phyloP scores from a whole-genome alignment of 2,113 vertebrate genomes.

The Oreochromis spilurus region DNA sequence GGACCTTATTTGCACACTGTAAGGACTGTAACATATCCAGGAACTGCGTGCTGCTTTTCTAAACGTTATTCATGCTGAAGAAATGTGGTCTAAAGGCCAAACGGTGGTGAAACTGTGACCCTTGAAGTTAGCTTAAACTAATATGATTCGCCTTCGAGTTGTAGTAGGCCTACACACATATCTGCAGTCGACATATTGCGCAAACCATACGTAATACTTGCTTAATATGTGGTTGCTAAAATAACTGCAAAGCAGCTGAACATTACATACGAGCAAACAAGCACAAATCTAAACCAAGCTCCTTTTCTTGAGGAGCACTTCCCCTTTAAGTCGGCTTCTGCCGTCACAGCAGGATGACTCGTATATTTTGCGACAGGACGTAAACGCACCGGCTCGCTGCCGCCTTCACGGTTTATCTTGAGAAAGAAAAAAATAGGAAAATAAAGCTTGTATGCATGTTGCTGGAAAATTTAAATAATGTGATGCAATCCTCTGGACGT shows the following conservation, averaged over 20 bases:
- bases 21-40: background rate
- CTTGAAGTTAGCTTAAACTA: background rate
- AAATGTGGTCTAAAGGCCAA: background rate
- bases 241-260: background rate
- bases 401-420: background rate
- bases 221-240: background rate
- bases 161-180: background rate
- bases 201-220: background rate
- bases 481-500: background rate
- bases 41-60: background rate
- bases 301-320: background rate
- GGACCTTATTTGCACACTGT: background rate
- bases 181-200: background rate
- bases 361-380: slow-evolving; percentile 52
- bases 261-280: background rate
- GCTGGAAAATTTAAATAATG: background rate
- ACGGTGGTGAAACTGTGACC: background rate
- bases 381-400: background rate
- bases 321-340: slow-evolving; percentile 43
- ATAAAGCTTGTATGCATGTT: background rate
- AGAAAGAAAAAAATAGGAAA: background rate
- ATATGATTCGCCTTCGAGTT: background rate
- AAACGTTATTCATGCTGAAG: background rate
- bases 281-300: background rate
- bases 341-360: slow-evolving; percentile 38